A percentile compares a stretch with the other conserved stretches of the same genome.
These are phyloP conservation scores for Mobula birostris DNA, from an alignment of 2,113 vertebrate genomes.

Conservation along the genomic window DNA sequence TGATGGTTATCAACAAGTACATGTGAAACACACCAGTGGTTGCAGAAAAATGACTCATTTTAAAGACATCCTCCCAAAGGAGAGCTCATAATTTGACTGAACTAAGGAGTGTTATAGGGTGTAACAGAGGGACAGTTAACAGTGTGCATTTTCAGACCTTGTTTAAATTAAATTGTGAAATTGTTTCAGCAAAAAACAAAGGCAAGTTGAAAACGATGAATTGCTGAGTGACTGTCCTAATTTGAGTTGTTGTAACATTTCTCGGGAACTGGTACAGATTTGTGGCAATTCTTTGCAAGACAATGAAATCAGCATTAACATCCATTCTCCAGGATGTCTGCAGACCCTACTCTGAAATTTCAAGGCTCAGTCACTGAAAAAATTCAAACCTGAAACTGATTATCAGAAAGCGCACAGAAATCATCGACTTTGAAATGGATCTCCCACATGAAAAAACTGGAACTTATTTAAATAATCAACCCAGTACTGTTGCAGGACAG, in stretches of 20 bases:
- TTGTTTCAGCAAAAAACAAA: neutral
- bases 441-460: neutral
- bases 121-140: neutral
- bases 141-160: neutral
- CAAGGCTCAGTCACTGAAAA: neutral
- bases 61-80: neutral
- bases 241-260: too few species aligned
- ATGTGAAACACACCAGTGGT: neutral
- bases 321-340: neutral
- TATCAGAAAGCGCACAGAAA: neutral
- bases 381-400: neutral
- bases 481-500: too few species aligned
- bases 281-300: neutral
- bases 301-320: fast-evolving
- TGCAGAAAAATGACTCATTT: neutral
- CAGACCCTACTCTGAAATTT: neutral
- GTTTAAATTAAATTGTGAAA: neutral
- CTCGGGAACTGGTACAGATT: too few species aligned
- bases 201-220: neutral
- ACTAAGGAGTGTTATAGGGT: neutral
- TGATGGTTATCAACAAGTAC: neutral
- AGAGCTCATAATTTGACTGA: neutral
- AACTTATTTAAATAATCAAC: neutral
- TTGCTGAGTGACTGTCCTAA: neutral
- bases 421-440: neutral